phyloP scores from a whole-genome alignment of 2,797 vertebrate species.

The Agapornis canus region DNA sequence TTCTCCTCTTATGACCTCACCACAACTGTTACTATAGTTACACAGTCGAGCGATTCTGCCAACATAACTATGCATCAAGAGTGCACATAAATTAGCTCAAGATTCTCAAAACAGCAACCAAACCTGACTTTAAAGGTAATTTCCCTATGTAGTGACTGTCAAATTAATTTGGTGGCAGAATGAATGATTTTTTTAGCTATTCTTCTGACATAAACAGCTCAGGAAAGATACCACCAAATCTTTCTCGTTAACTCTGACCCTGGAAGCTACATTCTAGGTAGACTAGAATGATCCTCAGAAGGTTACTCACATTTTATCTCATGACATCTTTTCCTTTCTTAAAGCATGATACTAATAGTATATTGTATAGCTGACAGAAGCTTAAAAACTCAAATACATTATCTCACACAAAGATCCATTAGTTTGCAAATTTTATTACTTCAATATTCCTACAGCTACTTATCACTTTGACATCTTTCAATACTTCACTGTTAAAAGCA shows the following conservation, averaged over 20 bases:
- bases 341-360: background rate
- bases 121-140: background rate
- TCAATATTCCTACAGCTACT: background rate
- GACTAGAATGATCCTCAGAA: background rate
- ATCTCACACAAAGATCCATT: background rate
- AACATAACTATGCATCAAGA: background rate
- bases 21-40: background rate
- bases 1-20: background rate
- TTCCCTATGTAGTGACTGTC: background rate
- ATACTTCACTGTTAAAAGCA: background rate
- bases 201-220: background rate
- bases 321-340: background rate
- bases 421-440: background rate
- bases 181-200: background rate
- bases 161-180: background rate
- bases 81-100: background rate
- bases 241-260: background rate
- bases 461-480: background rate
- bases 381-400: background rate
- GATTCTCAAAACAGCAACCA: background rate
- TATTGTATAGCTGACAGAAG: background rate
- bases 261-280: background rate
- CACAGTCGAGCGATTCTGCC: background rate
- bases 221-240: background rate
- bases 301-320: background rate